These are phyloP conservation scores for Brachionus calyciflorus DNA, from an alignment of 1,140 invertebrate genomes.

Conservation along the genomic window DNA sequence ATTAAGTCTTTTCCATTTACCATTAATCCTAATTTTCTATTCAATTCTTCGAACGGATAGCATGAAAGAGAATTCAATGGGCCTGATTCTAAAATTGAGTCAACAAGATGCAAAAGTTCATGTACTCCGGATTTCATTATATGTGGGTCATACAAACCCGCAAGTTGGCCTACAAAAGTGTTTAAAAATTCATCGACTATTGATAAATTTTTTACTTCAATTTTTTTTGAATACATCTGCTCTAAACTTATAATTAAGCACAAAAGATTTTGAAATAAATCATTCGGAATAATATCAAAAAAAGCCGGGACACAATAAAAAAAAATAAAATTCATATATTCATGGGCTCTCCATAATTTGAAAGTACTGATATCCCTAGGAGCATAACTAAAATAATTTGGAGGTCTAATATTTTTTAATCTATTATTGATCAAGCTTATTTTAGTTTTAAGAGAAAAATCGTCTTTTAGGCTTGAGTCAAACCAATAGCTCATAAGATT, in stretches of 20 bases:
- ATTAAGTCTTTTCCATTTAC: not conserved
- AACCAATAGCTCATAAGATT: not conserved
- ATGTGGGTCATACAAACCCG: not conserved
- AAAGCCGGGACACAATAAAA: not conserved
- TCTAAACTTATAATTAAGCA: not conserved
- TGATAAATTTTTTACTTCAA: not conserved
- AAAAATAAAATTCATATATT: conserved; percentile 18
- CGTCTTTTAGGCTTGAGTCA: not conserved
- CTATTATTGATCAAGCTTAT: not conserved
- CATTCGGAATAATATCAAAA: too few species aligned
- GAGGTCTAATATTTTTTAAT: not conserved
- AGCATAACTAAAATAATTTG: not conserved
- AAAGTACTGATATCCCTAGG: not conserved
- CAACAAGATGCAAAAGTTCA: not conserved
- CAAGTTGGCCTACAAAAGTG: not conserved
- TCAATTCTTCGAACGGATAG: not conserved
- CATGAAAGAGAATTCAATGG: not conserved
- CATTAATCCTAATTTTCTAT: not conserved
- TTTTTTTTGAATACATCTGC: not conserved
- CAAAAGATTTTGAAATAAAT: not conserved
- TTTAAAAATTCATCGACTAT: not conserved
- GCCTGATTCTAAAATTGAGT: not conserved
- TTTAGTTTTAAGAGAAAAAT: not conserved
- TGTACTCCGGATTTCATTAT: not conserved
- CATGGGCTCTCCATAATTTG: not conserved